A percentile compares a stretch with the other conserved stretches of the same genome.
These are phyloP conservation scores for Archips crataeganus DNA, from an alignment of 2,888 invertebrate species.

Conservation along the genomic window DNA sequence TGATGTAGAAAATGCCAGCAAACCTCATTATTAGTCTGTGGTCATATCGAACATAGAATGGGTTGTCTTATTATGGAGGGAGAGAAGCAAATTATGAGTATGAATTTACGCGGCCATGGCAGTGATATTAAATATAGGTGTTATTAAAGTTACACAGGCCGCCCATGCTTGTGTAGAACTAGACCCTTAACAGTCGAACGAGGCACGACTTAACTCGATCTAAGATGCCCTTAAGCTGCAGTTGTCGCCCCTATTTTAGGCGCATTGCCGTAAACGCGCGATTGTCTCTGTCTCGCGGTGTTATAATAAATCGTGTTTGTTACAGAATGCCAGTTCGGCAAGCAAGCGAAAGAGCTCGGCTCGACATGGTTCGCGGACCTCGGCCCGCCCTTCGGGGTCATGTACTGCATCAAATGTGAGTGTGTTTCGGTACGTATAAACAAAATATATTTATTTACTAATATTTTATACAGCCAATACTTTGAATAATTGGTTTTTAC, in stretches of 20 bases:
- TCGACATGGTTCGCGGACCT: constrained; percentile 97
- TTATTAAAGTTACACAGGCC: constrained; percentile 43
- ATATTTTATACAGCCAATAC: not conserved
- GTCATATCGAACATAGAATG: constrained; percentile 47
- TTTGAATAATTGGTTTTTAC: not conserved
- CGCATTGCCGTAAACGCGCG: constrained; percentile 26
- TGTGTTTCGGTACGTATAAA: constrained; percentile 94
- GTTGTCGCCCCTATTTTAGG: constrained; percentile 42
- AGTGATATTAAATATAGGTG: constrained; percentile 46
- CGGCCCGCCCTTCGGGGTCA: constrained; percentile 96
- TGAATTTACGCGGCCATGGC: constrained; percentile 46
- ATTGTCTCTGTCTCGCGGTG: constrained; percentile 34
- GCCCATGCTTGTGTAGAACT: constrained; percentile 28
- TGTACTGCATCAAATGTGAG: constrained; percentile 98
- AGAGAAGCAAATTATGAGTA: constrained; percentile 43
- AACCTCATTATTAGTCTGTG: constrained; percentile 21
- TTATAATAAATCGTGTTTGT: constrained; percentile 67
- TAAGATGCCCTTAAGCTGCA: constrained; percentile 40
- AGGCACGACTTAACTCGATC: constrained; percentile 30
- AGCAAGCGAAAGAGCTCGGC: constrained; percentile 94
- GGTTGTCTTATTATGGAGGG: constrained; percentile 43
- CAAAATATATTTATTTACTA: constrained; percentile 27
- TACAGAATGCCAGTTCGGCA: constrained; percentile 97
- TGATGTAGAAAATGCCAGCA: not conserved
- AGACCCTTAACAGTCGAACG: constrained; percentile 27